Evolutionary conservation across 1,140 invertebrate species (phyloP), one percentile per base, ranked within the genome.

Genomic region (Brachionus paranguensis): DNA sequence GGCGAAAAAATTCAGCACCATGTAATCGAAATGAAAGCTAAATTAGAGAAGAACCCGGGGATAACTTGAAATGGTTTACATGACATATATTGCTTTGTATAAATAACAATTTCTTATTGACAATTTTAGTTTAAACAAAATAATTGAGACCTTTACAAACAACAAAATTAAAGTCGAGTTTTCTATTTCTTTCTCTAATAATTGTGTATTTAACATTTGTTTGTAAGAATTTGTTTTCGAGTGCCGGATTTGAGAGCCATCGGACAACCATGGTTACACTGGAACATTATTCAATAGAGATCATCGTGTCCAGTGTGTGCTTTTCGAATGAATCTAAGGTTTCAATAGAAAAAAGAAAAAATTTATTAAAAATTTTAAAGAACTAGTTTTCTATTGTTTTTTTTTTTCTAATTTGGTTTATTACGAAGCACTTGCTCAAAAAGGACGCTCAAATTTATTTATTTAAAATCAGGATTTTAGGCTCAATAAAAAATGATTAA

Each of bases 161-260:
- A 24, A 17, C 11, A 20, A 55, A 60, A 60, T 60, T 60, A 60
- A 60, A 60, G 53, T 60, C 53, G 53, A 60, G 53, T 60, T 60
- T 60, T 20, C 20, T 60, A 60, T 60, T 60, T 60, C 53, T 60
- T 24, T 60, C 53, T 60, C 53, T 60, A 24, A 20, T 60, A 60
- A 60, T 60, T 60, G 53, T 60, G 53, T 60, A 60, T 60, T 60
- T 60, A 60, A 60, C 53, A 60, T 60, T 60, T 60, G 53, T 60
- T 60, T 60, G 53, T 27, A 10, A 37, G 27, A 60, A 60, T 8
- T 60, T 60, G 53, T 60, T 60, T 27, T 60, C 53, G 10, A 60
- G 53, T 60, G 20, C 53, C 53, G 53, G 53, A 60, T 60, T 60
- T 60, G 8, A 60, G 53, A 24, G 8, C 53, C 20, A 60, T 60